phyloP scores from a whole-genome alignment of 1,140 invertebrate species.

The Leptopilina boulardi region DNA sequence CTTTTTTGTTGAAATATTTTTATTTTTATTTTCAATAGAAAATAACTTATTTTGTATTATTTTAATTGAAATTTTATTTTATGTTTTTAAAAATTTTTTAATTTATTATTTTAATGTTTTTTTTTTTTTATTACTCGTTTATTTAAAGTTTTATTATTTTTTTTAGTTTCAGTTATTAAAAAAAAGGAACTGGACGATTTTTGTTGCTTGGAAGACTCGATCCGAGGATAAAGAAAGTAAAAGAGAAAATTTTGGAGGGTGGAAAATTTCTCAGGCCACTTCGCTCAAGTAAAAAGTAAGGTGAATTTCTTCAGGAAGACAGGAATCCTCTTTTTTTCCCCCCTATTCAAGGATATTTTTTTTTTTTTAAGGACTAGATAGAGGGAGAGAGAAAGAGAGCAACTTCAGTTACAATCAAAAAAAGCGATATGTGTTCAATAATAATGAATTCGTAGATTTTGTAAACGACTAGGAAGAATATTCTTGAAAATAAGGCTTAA shows the following conservation, averaged over 20 bases:
- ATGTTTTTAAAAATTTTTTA: no score
- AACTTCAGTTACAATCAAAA: constrained; percentile 23
- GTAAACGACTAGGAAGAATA: not conserved
- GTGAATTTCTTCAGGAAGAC: not conserved
- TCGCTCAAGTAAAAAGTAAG: constrained; percentile 31
- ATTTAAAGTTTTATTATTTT: not conserved
- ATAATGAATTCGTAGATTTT: not conserved
- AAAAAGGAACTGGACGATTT: constrained; percentile 4
- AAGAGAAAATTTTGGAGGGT: constrained; percentile 8
- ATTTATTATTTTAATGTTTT: no score
- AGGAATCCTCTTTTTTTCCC: not conserved
- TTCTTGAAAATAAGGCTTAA: constrained; percentile 9
- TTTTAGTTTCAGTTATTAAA: not conserved
- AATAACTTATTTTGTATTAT: no score
- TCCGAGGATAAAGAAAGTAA: constrained; percentile 2
- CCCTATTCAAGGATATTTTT: not conserved
- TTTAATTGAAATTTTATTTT: no score
- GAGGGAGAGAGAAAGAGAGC: not conserved
- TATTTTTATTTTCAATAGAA: no score
- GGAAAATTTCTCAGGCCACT: constrained; percentile 17
- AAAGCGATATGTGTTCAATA: not conserved
- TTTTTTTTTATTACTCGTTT: not conserved
- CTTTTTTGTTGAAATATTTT: no score
- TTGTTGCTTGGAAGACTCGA: constrained; percentile 16
- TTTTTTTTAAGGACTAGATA: not conserved